Percentiles rank a stretch among this genome's conserved stretches.
Evolutionary conservation across 2,113 vertebrate species (phyloP).

Genomic region (Ammodytes marinus): DNA sequence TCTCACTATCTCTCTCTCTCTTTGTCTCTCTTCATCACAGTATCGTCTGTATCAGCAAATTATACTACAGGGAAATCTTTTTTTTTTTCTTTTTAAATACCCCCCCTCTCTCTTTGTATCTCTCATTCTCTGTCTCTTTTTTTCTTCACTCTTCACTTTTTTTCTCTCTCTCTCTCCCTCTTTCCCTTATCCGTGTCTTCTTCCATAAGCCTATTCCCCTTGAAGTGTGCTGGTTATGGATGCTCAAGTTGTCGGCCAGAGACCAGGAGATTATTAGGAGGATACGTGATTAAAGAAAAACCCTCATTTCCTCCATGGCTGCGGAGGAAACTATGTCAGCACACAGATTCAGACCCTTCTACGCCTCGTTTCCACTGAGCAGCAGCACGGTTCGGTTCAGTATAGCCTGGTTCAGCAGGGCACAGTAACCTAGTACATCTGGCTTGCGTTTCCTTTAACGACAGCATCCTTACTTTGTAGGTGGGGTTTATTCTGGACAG

Average conservation of each 20-base stretch:
- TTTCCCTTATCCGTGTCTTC: conserved; percentile 46
- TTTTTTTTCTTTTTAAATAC: conserved; percentile 59
- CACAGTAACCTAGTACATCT: too few relatives aligned
- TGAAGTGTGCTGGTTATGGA: conserved; percentile 78
- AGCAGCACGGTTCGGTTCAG: too few relatives aligned
- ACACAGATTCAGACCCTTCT: conserved; percentile 47
- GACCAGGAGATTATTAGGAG: conserved; percentile 78
- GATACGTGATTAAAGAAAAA: conserved; percentile 76
- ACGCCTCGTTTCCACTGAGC: conserved; percentile 12
- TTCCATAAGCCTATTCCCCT: conserved; percentile 69
- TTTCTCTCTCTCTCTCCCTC: conserved; percentile 13
- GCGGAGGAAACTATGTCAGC: conserved; percentile 49
- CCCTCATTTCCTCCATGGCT: conserved; percentile 52
- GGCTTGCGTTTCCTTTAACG: too few relatives aligned
- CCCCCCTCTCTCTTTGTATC: not conserved
- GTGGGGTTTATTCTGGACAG: too few relatives aligned
- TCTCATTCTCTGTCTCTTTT: conserved; percentile 32
- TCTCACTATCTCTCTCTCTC: conserved; percentile 2
- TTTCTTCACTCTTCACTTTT: not conserved
- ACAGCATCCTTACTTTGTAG: too few relatives aligned
- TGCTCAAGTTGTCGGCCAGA: conserved; percentile 74
- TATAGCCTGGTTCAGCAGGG: too few relatives aligned
- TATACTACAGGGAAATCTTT: conserved; percentile 77
- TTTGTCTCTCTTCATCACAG: conserved; percentile 62
- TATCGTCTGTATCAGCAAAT: conserved; percentile 82